Conservation (phyloP, 1,140 invertebrate genomes). For the Carposina sasakii region DNA sequence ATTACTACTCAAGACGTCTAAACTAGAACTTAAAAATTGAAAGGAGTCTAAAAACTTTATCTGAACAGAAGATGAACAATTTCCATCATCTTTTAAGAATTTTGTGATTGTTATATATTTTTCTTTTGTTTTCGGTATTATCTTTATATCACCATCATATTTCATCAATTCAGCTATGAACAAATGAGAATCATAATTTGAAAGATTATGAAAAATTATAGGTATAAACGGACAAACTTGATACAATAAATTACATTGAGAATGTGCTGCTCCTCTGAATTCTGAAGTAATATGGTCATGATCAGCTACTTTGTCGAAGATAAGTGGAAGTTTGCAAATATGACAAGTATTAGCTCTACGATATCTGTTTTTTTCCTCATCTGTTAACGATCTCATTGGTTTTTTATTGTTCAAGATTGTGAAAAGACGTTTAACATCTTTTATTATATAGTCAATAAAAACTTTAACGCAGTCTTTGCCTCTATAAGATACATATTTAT, state of each 20-base stretch:
- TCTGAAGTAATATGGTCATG: neutral
- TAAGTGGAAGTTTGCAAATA: too few species aligned
- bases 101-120: slow-evolving; percentile 19
- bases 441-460: too few species aligned
- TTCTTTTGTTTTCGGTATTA: slow-evolving; percentile 19
- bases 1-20: slow-evolving; percentile 18
- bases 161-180: slow-evolving; percentile 16
- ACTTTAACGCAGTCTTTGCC: too few species aligned
- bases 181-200: neutral
- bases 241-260: neutral
- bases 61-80: slow-evolving; percentile 1
- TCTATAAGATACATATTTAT: too few species aligned
- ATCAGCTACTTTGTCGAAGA: slow-evolving; percentile 18
- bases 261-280: neutral
- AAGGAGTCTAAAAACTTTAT: slow-evolving; percentile 23
- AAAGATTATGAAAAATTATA: slow-evolving; percentile 3
- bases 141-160: slow-evolving; percentile 3
- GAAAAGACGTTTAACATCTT: too few species aligned
- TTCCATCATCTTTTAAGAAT: neutral
- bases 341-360: too few species aligned
- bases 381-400: too few species aligned
- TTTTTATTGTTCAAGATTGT: too few species aligned
- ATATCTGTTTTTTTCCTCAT: too few species aligned
- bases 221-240: neutral
- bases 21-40: slow-evolving; percentile 12